Evolutionary conservation across 2,888 invertebrate genomes (phyloP), one percentile per base, ranked within the genome.

Genomic region (Digitonthophagus gazella): DNA sequence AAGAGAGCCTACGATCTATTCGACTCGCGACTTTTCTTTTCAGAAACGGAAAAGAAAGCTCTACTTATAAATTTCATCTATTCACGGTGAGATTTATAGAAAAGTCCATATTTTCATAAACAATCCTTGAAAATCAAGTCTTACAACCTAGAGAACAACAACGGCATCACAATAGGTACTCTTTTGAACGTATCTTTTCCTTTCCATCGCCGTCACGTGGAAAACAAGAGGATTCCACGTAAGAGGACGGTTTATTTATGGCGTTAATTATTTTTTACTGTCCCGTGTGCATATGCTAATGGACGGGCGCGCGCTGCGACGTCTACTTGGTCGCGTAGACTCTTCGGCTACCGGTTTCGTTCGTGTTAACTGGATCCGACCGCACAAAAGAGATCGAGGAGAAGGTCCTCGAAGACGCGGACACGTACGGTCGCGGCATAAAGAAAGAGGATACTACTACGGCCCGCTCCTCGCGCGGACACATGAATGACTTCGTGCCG

Each of bases 221-320:
- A 44, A 44, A 44, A 44, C 28, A 44, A 44, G 28, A 19, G 61
- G 18, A 18, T 61, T 61, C 61, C 19, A 61, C 19, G 19, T 61
- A 61, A 61, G 5, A 6, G 6, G n/a, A 19, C n/a, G 19, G 19
- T 61, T 64, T 67, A 67, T 67, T 69, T 67, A 64, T 58, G 64
- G 57, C 61, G 57, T 67, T 44, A 69, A 67, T 69, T 58, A 67
- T 67, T 65, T 67, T 67, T 69, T 69, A 61, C 15, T 66, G 18
- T 15, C 57, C 58, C 63, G 16, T 57, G 54, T 20, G 66, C 64
- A 69, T 66, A 67, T 66, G 64, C 66, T 69, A 69, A 69, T 67
- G 63, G 28, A 66, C 65, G 66, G 69, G 54, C 58, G 65, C 61
- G 65, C 66, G 55, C n/a, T n/a, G n/a, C 20, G 55, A 20, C 16